phyloP scores from a whole-genome alignment of 2,113 vertebrate genomes.

The Myrmecophaga tridactyla region DNA sequence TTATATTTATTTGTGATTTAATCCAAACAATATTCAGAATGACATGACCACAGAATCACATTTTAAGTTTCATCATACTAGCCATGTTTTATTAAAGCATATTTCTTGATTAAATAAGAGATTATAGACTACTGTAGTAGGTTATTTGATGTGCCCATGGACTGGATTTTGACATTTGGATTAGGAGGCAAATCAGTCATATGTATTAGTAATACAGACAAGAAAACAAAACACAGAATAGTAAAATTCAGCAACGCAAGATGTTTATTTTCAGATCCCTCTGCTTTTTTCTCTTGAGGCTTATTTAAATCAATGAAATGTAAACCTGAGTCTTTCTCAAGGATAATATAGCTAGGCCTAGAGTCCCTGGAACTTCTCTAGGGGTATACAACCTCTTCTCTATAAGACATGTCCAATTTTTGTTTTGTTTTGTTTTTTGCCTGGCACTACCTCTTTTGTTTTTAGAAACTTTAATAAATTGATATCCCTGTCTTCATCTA shows the following conservation, averaged over 20 bases:
- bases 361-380: too few species aligned
- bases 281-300: background rate
- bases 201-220: background rate
- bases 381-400: too few species aligned
- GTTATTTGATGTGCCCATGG: background rate
- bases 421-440: too few species aligned
- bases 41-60: background rate
- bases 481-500: background rate
- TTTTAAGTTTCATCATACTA: conserved; percentile 33
- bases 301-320: conserved; percentile 1
- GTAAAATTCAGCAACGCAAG: background rate
- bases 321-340: background rate
- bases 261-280: background rate
- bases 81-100: conserved; percentile 40
- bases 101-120: conserved; percentile 57
- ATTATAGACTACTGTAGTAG: background rate
- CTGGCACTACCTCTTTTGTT: background rate
- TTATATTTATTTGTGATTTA: conserved; percentile 39
- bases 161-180: background rate
- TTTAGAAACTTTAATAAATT: background rate
- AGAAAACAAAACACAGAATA: background rate
- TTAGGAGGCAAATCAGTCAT: background rate
- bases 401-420: too few species aligned
- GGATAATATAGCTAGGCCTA: background rate
- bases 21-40: conserved; percentile 38